Evolutionary conservation across 2,797 vertebrate genomes (phyloP).

Genomic region (Hippopotamyrus pictus): DNA sequence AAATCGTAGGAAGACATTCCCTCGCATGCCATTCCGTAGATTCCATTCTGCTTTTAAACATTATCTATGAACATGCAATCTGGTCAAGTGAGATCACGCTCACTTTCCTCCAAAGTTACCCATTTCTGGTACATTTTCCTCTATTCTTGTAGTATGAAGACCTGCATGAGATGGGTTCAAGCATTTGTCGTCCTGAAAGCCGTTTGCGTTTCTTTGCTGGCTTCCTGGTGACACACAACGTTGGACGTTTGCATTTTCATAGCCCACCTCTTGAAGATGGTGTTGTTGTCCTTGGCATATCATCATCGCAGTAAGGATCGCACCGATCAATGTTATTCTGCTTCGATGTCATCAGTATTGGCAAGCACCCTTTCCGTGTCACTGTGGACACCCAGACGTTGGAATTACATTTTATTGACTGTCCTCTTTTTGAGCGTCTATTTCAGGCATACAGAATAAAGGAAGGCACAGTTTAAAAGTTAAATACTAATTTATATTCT

Average conservation of each 20-base stretch:
- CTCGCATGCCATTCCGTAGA: not conserved
- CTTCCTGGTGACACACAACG: not conserved
- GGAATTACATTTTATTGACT: not conserved
- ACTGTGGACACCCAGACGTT: not conserved
- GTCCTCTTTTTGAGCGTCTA: not conserved
- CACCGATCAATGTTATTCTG: not conserved
- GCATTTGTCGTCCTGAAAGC: no score
- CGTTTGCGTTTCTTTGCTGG: not conserved
- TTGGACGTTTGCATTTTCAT: not conserved
- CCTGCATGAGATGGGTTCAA: not conserved
- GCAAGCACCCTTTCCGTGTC: not conserved
- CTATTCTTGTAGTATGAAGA: not conserved
- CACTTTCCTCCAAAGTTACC: not conserved
- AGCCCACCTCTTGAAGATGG: not conserved
- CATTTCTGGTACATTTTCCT: not conserved
- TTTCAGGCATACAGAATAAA: not conserved
- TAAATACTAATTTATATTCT: slow-evolving; percentile 6
- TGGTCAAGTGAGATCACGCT: not conserved
- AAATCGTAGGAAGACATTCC: not conserved
- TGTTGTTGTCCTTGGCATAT: not conserved
- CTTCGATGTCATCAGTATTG: not conserved
- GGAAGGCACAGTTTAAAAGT: not conserved
- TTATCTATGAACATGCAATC: not conserved
- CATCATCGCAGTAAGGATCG: not conserved
- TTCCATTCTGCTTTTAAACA: not conserved